These are phyloP conservation scores for Diadophis punctatus DNA, from an alignment of 2,113 vertebrate species.

Conservation along the genomic window DNA sequence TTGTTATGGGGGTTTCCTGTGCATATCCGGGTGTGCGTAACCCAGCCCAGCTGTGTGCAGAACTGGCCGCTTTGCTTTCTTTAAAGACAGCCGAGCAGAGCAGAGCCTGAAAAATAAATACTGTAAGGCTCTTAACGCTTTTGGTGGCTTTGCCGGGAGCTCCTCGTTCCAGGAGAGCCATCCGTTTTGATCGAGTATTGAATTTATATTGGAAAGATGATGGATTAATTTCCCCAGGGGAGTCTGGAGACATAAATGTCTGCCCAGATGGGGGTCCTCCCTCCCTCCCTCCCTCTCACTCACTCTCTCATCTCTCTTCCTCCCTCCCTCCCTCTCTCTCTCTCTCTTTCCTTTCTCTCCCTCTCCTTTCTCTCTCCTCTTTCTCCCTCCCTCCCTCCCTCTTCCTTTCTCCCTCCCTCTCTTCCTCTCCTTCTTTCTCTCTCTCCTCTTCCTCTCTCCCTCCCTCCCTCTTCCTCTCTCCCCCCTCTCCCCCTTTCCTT, in stretches of 20 bases:
- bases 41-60: slow-evolving; percentile 41
- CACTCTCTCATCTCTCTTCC: too few relatives aligned
- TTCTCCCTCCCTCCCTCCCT: too few relatives aligned
- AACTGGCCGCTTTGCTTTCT: slow-evolving; percentile 38
- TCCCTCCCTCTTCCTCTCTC: too few relatives aligned
- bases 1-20: slow-evolving; percentile 57
- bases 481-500: too few relatives aligned
- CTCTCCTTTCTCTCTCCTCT: too few relatives aligned
- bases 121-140: background rate
- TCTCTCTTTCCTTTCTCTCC: too few relatives aligned
- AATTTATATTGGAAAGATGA: background rate
- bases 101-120: slow-evolving; percentile 1
- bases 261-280: background rate
- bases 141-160: background rate
- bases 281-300: too few relatives aligned
- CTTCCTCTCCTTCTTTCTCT: too few relatives aligned
- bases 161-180: slow-evolving; percentile 10
- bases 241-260: background rate
- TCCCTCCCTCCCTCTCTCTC: too few relatives aligned
- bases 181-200: background rate
- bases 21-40: slow-evolving; percentile 22
- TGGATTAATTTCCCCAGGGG: background rate
- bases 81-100: slow-evolving; percentile 30
- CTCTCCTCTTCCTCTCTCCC: too few relatives aligned
- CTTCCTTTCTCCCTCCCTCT: too few relatives aligned